Conservation (phyloP, 1,140 invertebrate species). For the Atta cephalotes region DNA sequence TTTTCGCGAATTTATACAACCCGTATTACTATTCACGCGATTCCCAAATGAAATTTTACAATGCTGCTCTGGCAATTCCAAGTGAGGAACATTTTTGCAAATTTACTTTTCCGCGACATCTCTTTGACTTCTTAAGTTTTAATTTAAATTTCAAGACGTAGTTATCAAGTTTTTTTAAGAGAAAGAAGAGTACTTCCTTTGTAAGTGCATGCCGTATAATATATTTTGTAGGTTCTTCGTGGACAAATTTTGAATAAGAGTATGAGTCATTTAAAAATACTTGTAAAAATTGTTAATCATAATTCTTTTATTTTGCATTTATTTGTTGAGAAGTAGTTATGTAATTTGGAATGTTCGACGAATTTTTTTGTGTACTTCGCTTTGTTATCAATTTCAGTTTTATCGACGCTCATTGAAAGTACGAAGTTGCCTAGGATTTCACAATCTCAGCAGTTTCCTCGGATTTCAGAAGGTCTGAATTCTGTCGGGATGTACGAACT, state of each 20-base stretch:
- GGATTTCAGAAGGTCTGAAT: conserved; percentile 52
- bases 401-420: conserved; percentile 71
- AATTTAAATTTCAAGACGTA: conserved; percentile 47
- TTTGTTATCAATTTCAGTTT: conserved; percentile 74
- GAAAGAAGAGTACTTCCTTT: background rate
- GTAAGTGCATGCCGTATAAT: background rate
- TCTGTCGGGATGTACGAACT: conserved; percentile 59
- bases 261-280: background rate
- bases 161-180: conserved; percentile 14
- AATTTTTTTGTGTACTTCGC: conserved; percentile 23
- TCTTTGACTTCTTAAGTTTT: conserved; percentile 38
- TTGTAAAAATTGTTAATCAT: background rate
- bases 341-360: background rate
- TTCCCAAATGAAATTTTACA: conserved; percentile 49
- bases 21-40: conserved; percentile 48
- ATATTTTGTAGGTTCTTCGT: conserved; percentile 1
- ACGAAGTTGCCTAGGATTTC: conserved; percentile 63
- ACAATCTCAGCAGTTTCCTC: conserved; percentile 63
- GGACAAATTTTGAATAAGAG: background rate
- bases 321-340: background rate
- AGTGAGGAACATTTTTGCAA: conserved; percentile 43
- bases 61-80: conserved; percentile 24
- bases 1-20: conserved; percentile 57
- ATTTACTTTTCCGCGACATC: conserved; percentile 38
- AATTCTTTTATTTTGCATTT: background rate